Conservation (phyloP, 2,797 vertebrate species). For the Sebastes kiyomatsui region DNA sequence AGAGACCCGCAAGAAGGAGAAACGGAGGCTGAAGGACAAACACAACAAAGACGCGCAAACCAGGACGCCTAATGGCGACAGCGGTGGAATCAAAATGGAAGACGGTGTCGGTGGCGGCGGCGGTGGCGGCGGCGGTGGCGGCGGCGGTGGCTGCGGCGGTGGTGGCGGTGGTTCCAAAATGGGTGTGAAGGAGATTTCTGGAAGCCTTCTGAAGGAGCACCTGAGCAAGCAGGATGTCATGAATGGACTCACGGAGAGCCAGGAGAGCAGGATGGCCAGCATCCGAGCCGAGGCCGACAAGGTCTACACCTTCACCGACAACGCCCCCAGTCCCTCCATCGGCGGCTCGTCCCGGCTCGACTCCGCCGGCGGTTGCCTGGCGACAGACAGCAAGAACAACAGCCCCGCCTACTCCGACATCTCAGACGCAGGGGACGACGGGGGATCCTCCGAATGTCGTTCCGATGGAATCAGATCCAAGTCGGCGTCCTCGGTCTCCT, state of each 20-base stretch:
- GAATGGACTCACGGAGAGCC: constrained; percentile 90
- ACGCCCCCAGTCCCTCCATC: constrained; percentile 97
- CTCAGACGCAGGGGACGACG: constrained; percentile 95
- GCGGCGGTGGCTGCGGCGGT: neutral
- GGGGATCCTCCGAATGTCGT: constrained; percentile 90
- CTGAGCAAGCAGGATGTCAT: constrained; percentile 91
- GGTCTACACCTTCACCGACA: constrained; percentile 99
- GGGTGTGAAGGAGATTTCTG: constrained; percentile 88
- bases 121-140: neutral
- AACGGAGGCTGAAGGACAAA: constrained; percentile 94
- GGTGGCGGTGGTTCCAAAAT: constrained; percentile 59
- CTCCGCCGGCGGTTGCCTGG: constrained; percentile 81
- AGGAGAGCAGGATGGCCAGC: constrained; percentile 98
- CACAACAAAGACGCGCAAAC: constrained; percentile 86
- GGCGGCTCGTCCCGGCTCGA: constrained; percentile 92
- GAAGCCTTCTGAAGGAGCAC: constrained; percentile 97
- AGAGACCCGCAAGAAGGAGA: constrained; percentile 96
- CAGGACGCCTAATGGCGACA: constrained; percentile 87
- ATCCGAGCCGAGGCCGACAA: constrained; percentile 98
- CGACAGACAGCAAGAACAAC: constrained; percentile 91
- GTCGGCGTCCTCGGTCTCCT: constrained; percentile 79
- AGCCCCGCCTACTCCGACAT: constrained; percentile 98
- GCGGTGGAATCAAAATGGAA: constrained; percentile 73
- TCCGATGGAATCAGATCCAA: constrained; percentile 90
- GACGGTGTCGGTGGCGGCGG: constrained; percentile 33